Evolutionary conservation across 2,797 vertebrate species (phyloP), one percentile per base, ranked within the genome.

Genomic region (Zenarchopterus dispar): DNA sequence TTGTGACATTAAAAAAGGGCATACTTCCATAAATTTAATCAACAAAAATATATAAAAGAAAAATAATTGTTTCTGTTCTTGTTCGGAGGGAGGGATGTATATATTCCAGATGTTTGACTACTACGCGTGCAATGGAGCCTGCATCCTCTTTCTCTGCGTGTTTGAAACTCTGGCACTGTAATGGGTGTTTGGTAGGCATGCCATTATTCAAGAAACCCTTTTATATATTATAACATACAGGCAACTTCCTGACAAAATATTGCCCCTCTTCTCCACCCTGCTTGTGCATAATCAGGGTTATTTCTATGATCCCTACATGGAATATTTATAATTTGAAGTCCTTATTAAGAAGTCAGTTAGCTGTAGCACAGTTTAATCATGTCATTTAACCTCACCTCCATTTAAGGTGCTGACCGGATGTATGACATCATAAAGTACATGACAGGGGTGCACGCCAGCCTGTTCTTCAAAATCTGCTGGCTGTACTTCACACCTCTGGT

Each of bases 31-130:
- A n/a, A 22, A 26, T 50, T 26, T 28, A 2, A 41, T 16, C 4
- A 43, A 39, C 4, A 10, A 50, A 60, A 28, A 45, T 1, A 55
- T 48, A 13, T 1, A 21, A 42, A 0, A 13, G 0, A n/a, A 49
- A 48, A 41, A 42, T 31, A 16, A 23, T 55, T n/a, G n/a, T 64
- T 13, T 55, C 1, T 52, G 4, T 16, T 81, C 24, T 56, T 53
- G 19, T 80, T 28, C 67, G n/a, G 77, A 99, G 97, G 96, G 96
- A 1, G 97, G 97, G 4, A 97, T 99, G 95, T 99, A 96, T 57
- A 77, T 97, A 70, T 98, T 98, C 86, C 96, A 98, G 90, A 80
- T 99, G 33, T 93, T 98, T 47, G 97, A 98, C 76, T 96, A 97
- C 78, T 99, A 98, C 0, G 96, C 96, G 23, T 95, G 93, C 75